Percentiles rank a stretch among this genome's conserved stretches.
phyloP scores from a whole-genome alignment of 2,113 vertebrate genomes.

The Gobiocypris rarus region DNA sequence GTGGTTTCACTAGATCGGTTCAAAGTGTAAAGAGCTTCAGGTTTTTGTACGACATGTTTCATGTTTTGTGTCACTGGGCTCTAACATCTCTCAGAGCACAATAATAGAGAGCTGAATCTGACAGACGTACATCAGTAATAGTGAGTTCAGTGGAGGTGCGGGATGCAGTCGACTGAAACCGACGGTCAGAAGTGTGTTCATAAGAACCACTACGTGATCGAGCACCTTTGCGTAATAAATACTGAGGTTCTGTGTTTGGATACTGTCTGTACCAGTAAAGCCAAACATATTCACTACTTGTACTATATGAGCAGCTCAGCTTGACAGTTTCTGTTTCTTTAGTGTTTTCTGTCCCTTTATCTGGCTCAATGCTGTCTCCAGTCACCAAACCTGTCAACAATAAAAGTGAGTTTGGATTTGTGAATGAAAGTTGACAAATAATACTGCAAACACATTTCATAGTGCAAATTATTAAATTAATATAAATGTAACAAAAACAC shows the following conservation, averaged over 20 bases:
- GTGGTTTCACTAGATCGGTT: background rate
- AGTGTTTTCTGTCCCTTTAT: background rate
- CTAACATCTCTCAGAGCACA: too few species aligned
- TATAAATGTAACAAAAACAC: too few species aligned
- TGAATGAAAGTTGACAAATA: background rate
- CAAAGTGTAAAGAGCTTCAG: background rate
- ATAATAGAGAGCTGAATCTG: too few species aligned
- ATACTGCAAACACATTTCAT: background rate
- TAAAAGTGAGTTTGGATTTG: background rate
- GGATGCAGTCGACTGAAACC: background rate
- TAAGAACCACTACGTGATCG: accelerated
- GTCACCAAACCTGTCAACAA: constrained; percentile 9
- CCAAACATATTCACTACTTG: background rate
- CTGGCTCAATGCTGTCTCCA: background rate
- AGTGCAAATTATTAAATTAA: too few species aligned
- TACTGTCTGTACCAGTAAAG: constrained; percentile 8
- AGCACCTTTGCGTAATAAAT: background rate
- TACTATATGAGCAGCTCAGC: background rate
- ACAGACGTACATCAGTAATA: too few species aligned
- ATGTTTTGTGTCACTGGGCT: too few species aligned
- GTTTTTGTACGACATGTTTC: background rate
- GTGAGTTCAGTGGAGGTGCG: background rate
- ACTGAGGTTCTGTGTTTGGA: background rate
- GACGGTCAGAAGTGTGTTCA: accelerated
- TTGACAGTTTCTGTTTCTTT: background rate